These are phyloP conservation scores for Athalia rosae DNA, from an alignment of 2,888 invertebrate genomes.

Conservation along the genomic window DNA sequence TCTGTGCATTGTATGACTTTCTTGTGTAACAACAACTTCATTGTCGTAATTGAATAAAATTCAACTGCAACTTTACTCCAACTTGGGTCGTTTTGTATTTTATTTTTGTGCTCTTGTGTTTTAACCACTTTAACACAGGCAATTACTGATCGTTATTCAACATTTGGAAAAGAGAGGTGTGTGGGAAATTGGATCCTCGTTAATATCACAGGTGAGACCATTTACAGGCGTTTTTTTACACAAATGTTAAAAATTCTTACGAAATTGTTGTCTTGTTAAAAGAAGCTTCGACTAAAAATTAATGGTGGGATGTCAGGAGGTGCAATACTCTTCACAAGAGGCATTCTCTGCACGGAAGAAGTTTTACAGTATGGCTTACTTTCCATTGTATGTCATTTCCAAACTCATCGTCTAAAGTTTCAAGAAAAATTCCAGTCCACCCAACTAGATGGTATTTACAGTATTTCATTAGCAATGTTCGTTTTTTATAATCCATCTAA, in stretches of 20 bases:
- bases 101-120: slow-evolving; percentile 63
- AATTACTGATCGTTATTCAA: slow-evolving; percentile 51
- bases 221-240: slow-evolving; percentile 25
- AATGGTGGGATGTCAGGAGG: neutral
- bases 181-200: slow-evolving; percentile 43
- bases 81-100: slow-evolving; percentile 66
- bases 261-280: slow-evolving; percentile 6
- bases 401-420: slow-evolving; percentile 8
- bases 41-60: slow-evolving; percentile 71
- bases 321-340: slow-evolving; percentile 8
- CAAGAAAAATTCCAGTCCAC: neutral
- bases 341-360: neutral
- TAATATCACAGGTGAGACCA: slow-evolving; percentile 49
- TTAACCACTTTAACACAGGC: slow-evolving; percentile 56
- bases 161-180: slow-evolving; percentile 49
- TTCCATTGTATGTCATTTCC: slow-evolving; percentile 27
- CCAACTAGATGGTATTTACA: neutral
- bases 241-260: neutral
- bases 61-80: slow-evolving; percentile 69
- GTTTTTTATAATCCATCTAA: slow-evolving; percentile 23
- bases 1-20: slow-evolving; percentile 69
- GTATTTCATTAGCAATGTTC: slow-evolving; percentile 20
- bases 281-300: neutral
- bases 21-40: slow-evolving; percentile 69
- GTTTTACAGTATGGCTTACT: neutral